Evolutionary conservation across 2,113 vertebrate genomes (phyloP).

Genomic region (Rhinolophus ferrumequinum): DNA sequence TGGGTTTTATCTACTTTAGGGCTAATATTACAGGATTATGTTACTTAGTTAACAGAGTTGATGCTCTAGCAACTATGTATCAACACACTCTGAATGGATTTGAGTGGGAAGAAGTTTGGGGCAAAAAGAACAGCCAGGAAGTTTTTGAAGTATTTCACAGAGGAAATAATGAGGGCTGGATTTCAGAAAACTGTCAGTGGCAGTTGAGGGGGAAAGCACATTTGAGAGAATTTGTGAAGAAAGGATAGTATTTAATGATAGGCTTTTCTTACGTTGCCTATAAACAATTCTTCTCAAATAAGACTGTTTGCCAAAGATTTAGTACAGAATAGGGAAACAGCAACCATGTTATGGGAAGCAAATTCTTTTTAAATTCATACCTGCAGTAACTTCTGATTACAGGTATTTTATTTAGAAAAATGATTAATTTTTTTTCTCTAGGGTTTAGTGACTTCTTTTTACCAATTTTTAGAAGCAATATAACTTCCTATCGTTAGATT

Average conservation of each 20-base stretch:
- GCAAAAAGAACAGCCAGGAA: background rate
- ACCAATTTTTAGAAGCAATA: conserved; percentile 35
- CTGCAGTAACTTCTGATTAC: background rate
- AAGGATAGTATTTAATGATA: background rate
- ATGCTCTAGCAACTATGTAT: background rate
- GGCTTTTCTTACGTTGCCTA: background rate
- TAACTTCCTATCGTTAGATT: conserved; percentile 34
- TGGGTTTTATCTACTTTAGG: background rate
- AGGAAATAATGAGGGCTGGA: background rate
- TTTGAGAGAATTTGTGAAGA: conserved; percentile 32
- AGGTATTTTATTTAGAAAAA: conserved; percentile 44
- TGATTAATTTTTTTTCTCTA: conserved; percentile 3
- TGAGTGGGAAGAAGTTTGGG: background rate
- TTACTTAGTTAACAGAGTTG: conserved; percentile 3
- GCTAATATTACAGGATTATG: background rate
- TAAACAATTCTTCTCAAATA: conserved; percentile 4
- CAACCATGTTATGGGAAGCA: conserved; percentile 8
- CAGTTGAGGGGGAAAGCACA: background rate
- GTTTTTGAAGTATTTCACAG: background rate
- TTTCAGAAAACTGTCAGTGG: background rate
- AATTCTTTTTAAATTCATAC: conserved; percentile 5
- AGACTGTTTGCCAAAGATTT: conserved; percentile 16
- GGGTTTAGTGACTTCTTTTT: conserved; percentile 48
- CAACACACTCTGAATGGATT: background rate
- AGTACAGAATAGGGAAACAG: background rate